Percentiles rank a stretch among this genome's conserved stretches.
Conservation (phyloP, 2,888 invertebrate genomes). For the Perithous albicinctus region DNA sequence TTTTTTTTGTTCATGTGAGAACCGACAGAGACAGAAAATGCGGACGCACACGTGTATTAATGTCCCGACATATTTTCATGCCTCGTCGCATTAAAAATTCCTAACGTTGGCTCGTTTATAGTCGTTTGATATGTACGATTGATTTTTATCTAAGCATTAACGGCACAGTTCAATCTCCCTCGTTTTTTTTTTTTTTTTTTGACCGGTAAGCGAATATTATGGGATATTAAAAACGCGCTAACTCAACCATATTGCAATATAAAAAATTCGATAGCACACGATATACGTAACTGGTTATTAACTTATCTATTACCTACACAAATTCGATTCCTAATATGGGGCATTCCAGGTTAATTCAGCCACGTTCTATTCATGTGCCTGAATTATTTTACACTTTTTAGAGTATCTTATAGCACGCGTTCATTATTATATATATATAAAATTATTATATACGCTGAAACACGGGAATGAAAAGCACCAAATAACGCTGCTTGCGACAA, state of each 20-base stretch:
- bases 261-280: not conserved
- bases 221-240: conserved; percentile 44
- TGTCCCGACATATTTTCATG: conserved; percentile 72
- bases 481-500: too few species aligned
- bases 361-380: too few species aligned
- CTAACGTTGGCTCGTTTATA: conserved; percentile 76
- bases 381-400: too few species aligned
- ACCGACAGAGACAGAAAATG: conserved; percentile 20
- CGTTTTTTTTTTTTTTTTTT: conserved; percentile 1
- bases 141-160: conserved; percentile 75
- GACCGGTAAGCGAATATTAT: conserved; percentile 59
- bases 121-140: conserved; percentile 74
- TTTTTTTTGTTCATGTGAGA: conserved; percentile 38
- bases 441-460: too few species aligned
- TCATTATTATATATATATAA: too few species aligned
- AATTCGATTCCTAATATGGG: not conserved
- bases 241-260: conserved; percentile 26
- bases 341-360: too few species aligned
- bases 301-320: not conserved
- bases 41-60: conserved; percentile 67
- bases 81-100: conserved; percentile 76
- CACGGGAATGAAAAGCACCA: too few species aligned
- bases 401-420: too few species aligned
- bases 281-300: not conserved
- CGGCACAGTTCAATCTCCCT: conserved; percentile 62